Percentiles rank a stretch among this genome's conserved stretches.
These are phyloP conservation scores for Bubo blakistoni DNA, from an alignment of 2,113 vertebrate genomes.

Conservation along the genomic window DNA sequence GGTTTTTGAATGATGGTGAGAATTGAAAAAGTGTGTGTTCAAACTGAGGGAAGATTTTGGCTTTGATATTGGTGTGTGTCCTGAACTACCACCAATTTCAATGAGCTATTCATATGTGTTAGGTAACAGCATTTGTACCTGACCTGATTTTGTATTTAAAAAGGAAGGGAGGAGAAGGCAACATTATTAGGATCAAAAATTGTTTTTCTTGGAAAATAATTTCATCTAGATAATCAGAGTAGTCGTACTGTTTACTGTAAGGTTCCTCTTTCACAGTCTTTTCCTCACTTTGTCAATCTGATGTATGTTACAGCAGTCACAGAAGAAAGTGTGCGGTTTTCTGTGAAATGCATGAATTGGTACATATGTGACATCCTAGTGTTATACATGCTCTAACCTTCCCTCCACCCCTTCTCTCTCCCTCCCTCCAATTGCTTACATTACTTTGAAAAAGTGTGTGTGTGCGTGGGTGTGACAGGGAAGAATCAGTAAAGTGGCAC, in stretches of 20 bases:
- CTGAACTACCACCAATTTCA: neutral
- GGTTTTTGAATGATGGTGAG: neutral
- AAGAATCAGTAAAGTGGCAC: neutral
- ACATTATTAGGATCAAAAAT: neutral
- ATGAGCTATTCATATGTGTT: neutral
- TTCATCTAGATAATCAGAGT: neutral
- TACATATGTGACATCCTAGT: neutral
- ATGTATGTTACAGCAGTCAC: neutral
- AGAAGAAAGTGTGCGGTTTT: neutral
- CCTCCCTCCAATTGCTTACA: neutral
- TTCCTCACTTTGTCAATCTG: neutral
- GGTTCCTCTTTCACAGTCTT: neutral
- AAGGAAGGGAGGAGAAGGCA: neutral
- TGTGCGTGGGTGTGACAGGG: rapidly evolving
- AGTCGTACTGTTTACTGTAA: neutral
- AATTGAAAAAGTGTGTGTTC: neutral
- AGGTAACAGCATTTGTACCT: neutral
- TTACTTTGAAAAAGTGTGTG: neutral
- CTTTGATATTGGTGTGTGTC: neutral
- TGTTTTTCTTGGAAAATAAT: neutral
- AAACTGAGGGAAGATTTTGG: neutral
- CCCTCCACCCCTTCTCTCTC: neutral
- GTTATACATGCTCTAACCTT: neutral
- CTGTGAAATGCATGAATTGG: neutral
- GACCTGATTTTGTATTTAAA: neutral